Evolutionary conservation across 2,888 invertebrate genomes (phyloP), one percentile per base, ranked within the genome.

Genomic region (Cosmia pyralina): DNA sequence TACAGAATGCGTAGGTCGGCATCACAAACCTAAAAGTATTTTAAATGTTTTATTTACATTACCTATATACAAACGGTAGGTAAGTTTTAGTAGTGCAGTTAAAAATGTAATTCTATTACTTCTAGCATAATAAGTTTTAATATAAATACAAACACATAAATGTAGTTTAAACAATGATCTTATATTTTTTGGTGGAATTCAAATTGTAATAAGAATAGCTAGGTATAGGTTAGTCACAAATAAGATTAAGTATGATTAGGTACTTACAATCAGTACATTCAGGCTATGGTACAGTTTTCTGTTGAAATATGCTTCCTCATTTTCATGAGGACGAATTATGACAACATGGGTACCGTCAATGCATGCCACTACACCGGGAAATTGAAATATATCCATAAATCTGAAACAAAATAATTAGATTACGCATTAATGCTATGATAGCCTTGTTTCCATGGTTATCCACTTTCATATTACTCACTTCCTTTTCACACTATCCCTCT

Each of bases 221-320:
- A n/a, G n/a, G n/a, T 28, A 28, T 28, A 28, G 28, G 28, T 53
- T 53, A n/a, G 11, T 53, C 53, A 22, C 22, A n/a, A 53, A 53
- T 13, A 55, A 28, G 8, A 55, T 55, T 17, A 1, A 28, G 28
- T 28, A 55, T 22, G 15, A 22, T 8, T 55, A 55, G 22, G 28
- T 55, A 55, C 55, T 28, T 55, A 55, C 28, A 55, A 55, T 55
- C 28, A 55, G 15, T 55, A 55, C 28, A 17, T 55, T 55, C 55
- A 55, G 28, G 17, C 55, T 55, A 55, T 55, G 55, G 15, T 55
- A 55, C 22, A 55, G 3, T 55, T 55, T 55, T 15, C 55, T 22
- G 8, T 55, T 55, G 1, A 55, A 55, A 8, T 55, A 22, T 4
- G 22, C 7, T 55, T 55, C 55, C 22, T 55, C 55, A 28, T 55